Evolutionary conservation across 2,888 invertebrate species (phyloP).

Genomic region (Acanthosepion esculentum): DNA sequence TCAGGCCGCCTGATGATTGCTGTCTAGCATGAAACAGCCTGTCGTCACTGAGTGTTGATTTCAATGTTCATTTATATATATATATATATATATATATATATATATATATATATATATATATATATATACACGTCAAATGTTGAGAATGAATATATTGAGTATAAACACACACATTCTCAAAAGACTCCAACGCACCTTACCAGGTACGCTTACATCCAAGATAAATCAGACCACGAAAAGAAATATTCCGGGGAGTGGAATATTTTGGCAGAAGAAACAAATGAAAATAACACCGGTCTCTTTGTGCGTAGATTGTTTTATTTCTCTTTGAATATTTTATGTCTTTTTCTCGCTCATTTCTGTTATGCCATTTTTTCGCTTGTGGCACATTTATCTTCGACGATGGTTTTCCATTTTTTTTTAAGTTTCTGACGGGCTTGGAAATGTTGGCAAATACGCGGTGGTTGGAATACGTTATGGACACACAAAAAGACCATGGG

Average conservation of each 20-base stretch:
- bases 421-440: background rate
- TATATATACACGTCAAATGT: background rate
- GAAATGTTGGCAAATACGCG: background rate
- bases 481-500: too few species aligned
- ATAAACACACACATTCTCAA: background rate
- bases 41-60: too few species aligned
- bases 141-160: background rate
- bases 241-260: background rate
- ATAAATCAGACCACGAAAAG: background rate
- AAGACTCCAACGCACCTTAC: background rate
- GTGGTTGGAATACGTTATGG: background rate
- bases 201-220: background rate
- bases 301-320: background rate
- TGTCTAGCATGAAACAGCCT: too few species aligned
- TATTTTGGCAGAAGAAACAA: constrained; percentile 2
- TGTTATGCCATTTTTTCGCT: background rate
- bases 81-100: too few species aligned
- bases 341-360: background rate
- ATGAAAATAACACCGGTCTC: background rate
- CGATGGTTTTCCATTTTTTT: background rate
- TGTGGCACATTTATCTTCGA: background rate
- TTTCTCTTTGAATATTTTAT: too few species aligned
- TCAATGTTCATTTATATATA: too few species aligned
- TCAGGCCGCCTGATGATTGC: too few species aligned
- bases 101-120: background rate